Percentiles rank a stretch among this genome's conserved stretches.
phyloP scores from a whole-genome alignment of 2,113 vertebrate genomes.

The Pachyramphus minor region DNA sequence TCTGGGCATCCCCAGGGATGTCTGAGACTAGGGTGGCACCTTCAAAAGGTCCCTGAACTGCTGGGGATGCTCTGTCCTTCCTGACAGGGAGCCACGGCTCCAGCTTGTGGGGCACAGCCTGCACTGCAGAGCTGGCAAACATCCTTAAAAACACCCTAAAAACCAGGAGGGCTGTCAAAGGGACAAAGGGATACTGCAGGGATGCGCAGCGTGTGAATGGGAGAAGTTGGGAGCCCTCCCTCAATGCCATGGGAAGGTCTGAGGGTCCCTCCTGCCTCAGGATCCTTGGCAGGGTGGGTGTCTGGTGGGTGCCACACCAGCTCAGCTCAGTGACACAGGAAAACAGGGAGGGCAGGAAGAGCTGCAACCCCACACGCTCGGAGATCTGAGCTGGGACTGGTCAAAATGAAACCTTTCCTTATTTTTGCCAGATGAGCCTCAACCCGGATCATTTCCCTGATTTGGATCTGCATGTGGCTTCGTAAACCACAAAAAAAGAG shows the following conservation, averaged over 20 bases:
- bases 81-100: neutral
- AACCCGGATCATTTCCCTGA: neutral
- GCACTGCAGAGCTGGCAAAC: neutral
- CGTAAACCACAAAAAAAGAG: conserved; percentile 4
- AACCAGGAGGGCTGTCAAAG: fast-evolving
- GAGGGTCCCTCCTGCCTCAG: fast-evolving
- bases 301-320: fast-evolving
- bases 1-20: neutral
- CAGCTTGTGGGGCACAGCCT: neutral
- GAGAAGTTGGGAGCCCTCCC: neutral
- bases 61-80: neutral
- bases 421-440: neutral
- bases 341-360: neutral
- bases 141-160: fast-evolving
- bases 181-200: neutral
- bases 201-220: neutral
- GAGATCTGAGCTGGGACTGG: neutral
- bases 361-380: fast-evolving
- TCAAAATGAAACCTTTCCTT: conserved; percentile 7
- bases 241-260: fast-evolving
- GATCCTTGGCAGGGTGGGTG: fast-evolving
- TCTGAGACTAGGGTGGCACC: neutral
- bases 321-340: neutral
- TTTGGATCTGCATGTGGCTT: neutral
- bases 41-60: neutral